Base-by-base conservation (phyloP, 1,140 invertebrate species). In the Drosophila virilis region DNA sequence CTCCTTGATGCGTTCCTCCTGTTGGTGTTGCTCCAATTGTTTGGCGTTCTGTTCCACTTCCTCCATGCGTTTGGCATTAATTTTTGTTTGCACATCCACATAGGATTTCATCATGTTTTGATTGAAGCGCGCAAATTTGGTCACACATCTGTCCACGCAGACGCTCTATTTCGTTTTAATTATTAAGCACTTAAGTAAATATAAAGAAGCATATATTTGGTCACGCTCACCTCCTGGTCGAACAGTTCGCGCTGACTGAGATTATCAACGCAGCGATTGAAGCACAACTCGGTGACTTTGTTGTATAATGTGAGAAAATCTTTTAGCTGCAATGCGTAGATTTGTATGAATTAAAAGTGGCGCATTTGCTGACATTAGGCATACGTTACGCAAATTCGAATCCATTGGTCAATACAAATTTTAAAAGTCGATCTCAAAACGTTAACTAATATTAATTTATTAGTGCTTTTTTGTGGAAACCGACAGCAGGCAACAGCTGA, bases 291-390 rank as follows among this genome's bases (percentile, higher is more conserved):
- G 12, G 97, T 96, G 61, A 98, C 93, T 94, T 96, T 97, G 92
- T 98, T 98, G 92, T 97, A 98, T 9, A 96, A 96, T 62, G 94
- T 93, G 37, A 98, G 93, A 91, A 98, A 98, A 77, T 98, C 97
- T 93, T 95, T 95, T 78, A 98, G 96, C 95, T 96, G 90, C 13
- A 70, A 70, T 8, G 8, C 7, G 1, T 51, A 45, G 8, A 15
- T 50, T 17, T 57, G 54, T 8, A 38, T 73, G 10, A 61, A 68
- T 61, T 5, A 68, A 42, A 17, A 28, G 1, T 28, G 33, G 35
- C 6, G 10, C 15, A n/a, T 5, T 48, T 40, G 5, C 17, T 32
- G 5, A n/a, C 0, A 12, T 13, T 1, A 37, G 22, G 6, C 82
- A 64, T 89, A 88, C 84, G 52, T 88, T 88, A 51, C 84, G 84